These are phyloP conservation scores for Cardiocondyla obscurior DNA, from an alignment of 1,140 invertebrate species.

Conservation along the genomic window DNA sequence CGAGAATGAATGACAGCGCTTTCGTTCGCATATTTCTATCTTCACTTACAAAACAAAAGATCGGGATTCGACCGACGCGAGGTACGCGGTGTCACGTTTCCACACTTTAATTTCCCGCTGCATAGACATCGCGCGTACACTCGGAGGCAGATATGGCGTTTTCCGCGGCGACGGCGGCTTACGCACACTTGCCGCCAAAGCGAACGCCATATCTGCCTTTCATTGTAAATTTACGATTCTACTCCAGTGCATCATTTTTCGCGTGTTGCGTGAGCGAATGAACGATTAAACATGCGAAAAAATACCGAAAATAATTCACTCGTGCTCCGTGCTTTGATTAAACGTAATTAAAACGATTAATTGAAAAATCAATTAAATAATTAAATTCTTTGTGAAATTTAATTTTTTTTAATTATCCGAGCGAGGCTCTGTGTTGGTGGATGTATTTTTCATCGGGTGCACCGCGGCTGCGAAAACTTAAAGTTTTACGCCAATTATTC, in stretches of 20 bases:
- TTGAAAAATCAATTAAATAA: neutral
- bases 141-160: no score
- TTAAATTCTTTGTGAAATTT: neutral
- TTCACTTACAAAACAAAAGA: constrained; percentile 47
- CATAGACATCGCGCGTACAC: neutral
- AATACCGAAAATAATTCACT: neutral
- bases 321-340: neutral
- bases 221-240: constrained; percentile 1
- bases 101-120: constrained; percentile 16
- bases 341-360: neutral
- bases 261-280: neutral
- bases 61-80: constrained; percentile 14
- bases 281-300: neutral
- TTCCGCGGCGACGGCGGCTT: no score
- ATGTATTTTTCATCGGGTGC: no score
- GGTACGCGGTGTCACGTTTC: constrained; percentile 18
- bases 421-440: neutral
- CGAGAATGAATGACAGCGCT: constrained; percentile 9
- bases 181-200: no score
- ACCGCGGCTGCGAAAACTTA: neutral
- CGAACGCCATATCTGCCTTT: no score
- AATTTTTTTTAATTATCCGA: neutral
- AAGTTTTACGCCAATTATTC: neutral
- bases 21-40: constrained; percentile 36
- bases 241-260: no score